phyloP scores from a whole-genome alignment of 92 coral and sea anemone species.

The Heliopora coerulea region DNA sequence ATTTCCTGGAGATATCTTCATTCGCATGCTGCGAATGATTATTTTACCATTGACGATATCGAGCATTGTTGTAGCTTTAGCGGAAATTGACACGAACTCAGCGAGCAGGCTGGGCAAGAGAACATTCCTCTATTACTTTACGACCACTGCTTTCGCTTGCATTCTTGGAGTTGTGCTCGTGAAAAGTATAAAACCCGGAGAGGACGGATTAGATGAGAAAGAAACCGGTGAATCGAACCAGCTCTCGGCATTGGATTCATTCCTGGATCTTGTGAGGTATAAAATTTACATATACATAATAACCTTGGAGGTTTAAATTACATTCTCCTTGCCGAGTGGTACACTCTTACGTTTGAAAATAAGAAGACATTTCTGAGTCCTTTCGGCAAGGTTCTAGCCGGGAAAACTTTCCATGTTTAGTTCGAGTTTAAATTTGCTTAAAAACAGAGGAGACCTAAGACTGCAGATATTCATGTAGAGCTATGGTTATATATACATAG shows the following conservation, averaged over 20 bases:
- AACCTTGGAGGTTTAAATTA: background rate
- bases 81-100: constrained; percentile 66
- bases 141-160: constrained; percentile 72
- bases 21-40: constrained; percentile 83
- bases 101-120: constrained; percentile 78
- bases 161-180: constrained; percentile 71
- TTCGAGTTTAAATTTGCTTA: no score
- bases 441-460: no score
- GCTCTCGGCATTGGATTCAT: constrained; percentile 60
- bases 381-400: no score
- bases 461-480: no score
- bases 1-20: constrained; percentile 79
- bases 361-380: no score
- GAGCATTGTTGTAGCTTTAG: constrained; percentile 73
- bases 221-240: constrained; percentile 19
- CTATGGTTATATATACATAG: no score
- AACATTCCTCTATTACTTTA: constrained; percentile 66
- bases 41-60: constrained; percentile 78
- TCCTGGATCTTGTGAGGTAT: constrained; percentile 80
- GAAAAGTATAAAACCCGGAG: constrained; percentile 66
- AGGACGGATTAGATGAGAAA: constrained; percentile 43
- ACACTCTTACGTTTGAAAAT: no score
- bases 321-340: no score
- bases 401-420: no score
- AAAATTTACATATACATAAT: background rate